Evolutionary conservation across 37 sponge, comb jelly and placozoan genomes (phyloP).

Genomic region (Lycopodina hypogea): DNA sequence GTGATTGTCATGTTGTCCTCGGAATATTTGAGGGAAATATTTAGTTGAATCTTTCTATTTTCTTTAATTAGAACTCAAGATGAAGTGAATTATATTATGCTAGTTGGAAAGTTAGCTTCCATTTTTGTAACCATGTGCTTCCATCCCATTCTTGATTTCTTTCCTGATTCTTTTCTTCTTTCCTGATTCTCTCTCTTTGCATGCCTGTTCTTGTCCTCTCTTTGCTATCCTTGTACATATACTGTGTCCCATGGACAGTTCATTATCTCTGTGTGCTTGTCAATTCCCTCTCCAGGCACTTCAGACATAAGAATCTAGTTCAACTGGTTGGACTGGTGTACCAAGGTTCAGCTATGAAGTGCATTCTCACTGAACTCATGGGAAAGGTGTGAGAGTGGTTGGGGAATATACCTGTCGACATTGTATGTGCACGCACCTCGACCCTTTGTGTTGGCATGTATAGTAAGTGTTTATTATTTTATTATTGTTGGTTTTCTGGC

Average conservation of each 20-base stretch:
- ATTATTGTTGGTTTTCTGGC: no score
- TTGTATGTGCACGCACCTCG: not conserved
- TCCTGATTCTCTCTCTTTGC: slow-evolving; percentile 60
- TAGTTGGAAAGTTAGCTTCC: no score
- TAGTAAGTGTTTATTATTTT: not conserved
- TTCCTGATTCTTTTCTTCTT: no score
- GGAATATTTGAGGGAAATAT: no score
- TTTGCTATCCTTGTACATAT: slow-evolving; percentile 46
- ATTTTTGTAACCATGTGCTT: not conserved
- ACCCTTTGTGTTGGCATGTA: not conserved
- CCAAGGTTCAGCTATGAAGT: slow-evolving; percentile 21
- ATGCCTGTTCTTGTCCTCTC: slow-evolving; percentile 62
- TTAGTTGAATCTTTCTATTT: no score
- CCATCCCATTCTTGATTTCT: no score
- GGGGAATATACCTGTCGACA: not conserved
- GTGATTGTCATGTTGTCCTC: no score
- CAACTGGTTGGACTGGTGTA: slow-evolving; percentile 81
- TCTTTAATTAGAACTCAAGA: no score
- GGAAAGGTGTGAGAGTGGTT: slow-evolving; percentile 53
- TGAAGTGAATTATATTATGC: no score
- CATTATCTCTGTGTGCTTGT: slow-evolving; percentile 15
- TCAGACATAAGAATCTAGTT: slow-evolving; percentile 81
- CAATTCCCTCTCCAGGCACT: slow-evolving; percentile 45
- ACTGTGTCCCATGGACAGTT: slow-evolving; percentile 60
- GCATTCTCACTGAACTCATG: slow-evolving; percentile 76